Evolutionary conservation across 2,797 vertebrate species (phyloP), one percentile per base, ranked within the genome.

Genomic region (Phaenicophaeus curvirostris): DNA sequence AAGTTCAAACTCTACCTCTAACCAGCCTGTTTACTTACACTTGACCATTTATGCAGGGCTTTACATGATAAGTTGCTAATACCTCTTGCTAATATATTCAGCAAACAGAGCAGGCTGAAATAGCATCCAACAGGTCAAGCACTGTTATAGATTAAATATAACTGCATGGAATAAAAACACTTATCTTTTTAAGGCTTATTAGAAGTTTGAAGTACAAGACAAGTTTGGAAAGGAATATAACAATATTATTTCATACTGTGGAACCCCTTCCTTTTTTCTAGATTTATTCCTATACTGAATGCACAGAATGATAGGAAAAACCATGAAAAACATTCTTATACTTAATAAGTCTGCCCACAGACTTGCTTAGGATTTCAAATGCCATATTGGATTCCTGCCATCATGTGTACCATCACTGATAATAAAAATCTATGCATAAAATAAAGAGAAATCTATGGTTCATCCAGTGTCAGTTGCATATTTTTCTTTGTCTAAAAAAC

Each of bases 301-400:
- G 30, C 17, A 79, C 24, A 58, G 13, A 90, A 6, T 63, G 48
- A 57, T 25, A 74, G 16, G n/a, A 81, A 91, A 93, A 93, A 39
- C 0, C 8, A 37, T 5, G 4, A 82, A 66, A 57, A 72, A n/a
- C 39, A 37, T 63, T 79, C 42, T 75, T 46, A 27, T 25, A 46
- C 24, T 55, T 91, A 80, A 91, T 92, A 73, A 94, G 46, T 75
- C 73, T 61, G 42, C 39, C 77, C 55, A 91, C 63, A 76, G 13
- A 48, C 28, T 85, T 81, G 41, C 55, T 84, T 44, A 73, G 12
- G 48, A 48, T 75, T 90, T 81, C 74, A 93, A 96, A 95, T 86
- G 55, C 53, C 77, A 42, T 73, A 94, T 76, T 94, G 88, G 74
- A 91, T 94, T 95, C 74, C 93, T 93, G 83, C 85, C 83, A 94